Evolutionary conservation across 2,888 invertebrate genomes (phyloP).

Genomic region (Idaea dimidiata): DNA sequence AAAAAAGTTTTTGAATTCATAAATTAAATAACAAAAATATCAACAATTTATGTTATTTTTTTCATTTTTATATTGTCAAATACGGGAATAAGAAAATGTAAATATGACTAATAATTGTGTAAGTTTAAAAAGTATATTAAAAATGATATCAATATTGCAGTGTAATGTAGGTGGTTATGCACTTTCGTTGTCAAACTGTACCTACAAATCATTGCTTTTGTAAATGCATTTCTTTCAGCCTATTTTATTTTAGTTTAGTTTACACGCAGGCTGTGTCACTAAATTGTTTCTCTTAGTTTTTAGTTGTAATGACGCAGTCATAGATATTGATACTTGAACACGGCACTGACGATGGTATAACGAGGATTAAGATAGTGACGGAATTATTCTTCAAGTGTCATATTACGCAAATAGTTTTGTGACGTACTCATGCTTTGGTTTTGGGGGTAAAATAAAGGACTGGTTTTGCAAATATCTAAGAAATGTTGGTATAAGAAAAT

Average conservation of each 20-base stretch:
- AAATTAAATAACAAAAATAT: too few species aligned
- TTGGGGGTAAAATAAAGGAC: neutral
- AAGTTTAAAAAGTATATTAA: too few species aligned
- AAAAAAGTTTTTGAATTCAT: too few species aligned
- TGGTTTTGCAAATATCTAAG: neutral
- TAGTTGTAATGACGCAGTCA: neutral
- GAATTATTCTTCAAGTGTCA: neutral
- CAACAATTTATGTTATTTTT: too few species aligned
- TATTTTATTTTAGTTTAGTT: conserved; percentile 15
- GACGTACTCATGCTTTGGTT: neutral
- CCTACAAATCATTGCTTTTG: neutral
- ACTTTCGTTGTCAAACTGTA: too few species aligned
- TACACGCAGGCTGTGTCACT: conserved; percentile 36
- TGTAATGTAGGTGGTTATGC: too few species aligned
- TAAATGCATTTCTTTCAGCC: conserved; percentile 17
- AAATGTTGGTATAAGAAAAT: too few species aligned
- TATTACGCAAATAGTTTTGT: neutral
- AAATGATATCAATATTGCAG: too few species aligned
- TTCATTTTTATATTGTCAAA: too few species aligned
- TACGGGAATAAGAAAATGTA: too few species aligned
- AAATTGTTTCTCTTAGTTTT: conserved; percentile 21
- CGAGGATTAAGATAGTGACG: neutral
- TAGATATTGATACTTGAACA: conserved; percentile 2
- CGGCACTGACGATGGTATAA: neutral
- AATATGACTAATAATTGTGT: too few species aligned